Conservation (phyloP, 2,797 vertebrate genomes). For the Melanotaenia pygmaea region DNA sequence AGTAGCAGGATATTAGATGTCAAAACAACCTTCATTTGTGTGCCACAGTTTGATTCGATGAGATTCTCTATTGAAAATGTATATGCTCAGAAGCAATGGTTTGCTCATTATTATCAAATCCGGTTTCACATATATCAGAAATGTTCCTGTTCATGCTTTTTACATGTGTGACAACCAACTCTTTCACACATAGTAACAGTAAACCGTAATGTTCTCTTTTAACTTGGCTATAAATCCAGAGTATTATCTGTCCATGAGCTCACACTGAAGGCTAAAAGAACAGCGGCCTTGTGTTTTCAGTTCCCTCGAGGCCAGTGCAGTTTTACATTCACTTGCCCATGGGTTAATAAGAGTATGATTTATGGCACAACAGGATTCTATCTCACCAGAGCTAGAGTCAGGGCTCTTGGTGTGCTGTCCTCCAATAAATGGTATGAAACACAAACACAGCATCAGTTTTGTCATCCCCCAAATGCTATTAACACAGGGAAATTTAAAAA, state of each 20-base stretch:
- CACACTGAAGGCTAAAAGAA: conserved; percentile 35
- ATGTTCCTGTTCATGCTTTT: background rate
- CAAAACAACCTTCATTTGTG: too few species aligned
- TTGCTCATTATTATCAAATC: background rate
- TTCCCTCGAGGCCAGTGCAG: conserved; percentile 46
- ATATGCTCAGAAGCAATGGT: background rate
- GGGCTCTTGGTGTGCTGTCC: conserved; percentile 21
- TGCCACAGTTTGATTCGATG: too few species aligned
- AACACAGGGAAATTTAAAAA: background rate
- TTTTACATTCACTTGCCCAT: conserved; percentile 61
- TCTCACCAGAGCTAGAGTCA: conserved; percentile 51
- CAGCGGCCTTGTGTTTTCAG: conserved; percentile 40
- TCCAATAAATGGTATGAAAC: conserved; percentile 44
- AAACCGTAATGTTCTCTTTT: background rate
- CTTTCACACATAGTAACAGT: background rate
- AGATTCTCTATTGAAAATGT: background rate
- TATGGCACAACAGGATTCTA: conserved; percentile 52
- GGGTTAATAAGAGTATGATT: conserved; percentile 73
- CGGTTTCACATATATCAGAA: background rate
- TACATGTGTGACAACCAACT: background rate
- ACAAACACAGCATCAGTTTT: conserved; percentile 20
- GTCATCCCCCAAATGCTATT: background rate
- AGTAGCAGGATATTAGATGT: too few species aligned
- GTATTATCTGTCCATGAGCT: background rate
- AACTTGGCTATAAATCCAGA: conserved; percentile 16